Evolutionary conservation across 2,113 vertebrate species (phyloP).

Genomic region (Embiotoca jacksoni): DNA sequence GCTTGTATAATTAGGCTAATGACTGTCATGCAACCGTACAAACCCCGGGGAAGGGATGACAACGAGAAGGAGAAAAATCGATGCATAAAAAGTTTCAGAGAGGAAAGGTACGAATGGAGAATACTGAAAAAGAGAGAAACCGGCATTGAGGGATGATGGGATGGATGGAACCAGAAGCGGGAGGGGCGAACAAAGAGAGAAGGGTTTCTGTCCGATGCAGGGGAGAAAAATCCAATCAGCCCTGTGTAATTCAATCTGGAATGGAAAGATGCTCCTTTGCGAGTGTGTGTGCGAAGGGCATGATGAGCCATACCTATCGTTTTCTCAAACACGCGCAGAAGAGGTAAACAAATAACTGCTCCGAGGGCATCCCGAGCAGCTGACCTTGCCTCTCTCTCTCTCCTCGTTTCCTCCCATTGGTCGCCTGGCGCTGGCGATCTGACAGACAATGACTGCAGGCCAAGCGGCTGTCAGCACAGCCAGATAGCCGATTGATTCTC

Average conservation of each 20-base stretch:
- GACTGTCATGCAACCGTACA: slow-evolving; percentile 65
- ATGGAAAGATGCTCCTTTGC: slow-evolving; percentile 69
- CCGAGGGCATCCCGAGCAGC: slow-evolving; percentile 42
- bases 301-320: slow-evolving; percentile 44
- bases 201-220: slow-evolving; percentile 71
- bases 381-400: slow-evolving; percentile 64
- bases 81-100: slow-evolving; percentile 41
- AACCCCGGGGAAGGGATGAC: slow-evolving; percentile 23
- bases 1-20: slow-evolving; percentile 67
- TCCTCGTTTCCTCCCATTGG: slow-evolving; percentile 48
- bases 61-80: slow-evolving; percentile 31
- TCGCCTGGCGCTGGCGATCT: slow-evolving; percentile 26
- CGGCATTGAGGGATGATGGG: slow-evolving; percentile 26
- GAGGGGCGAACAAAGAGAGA: slow-evolving; percentile 25
- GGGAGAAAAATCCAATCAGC: slow-evolving; percentile 80
- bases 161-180: slow-evolving; percentile 43
- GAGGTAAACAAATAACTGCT: slow-evolving; percentile 65
- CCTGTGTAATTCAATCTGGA: slow-evolving; percentile 75
- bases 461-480: slow-evolving; percentile 22
- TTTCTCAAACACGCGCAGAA: slow-evolving; percentile 25
- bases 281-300: slow-evolving; percentile 41
- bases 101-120: slow-evolving; percentile 31
- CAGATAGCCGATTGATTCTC: slow-evolving; percentile 46
- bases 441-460: slow-evolving; percentile 26
- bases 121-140: slow-evolving; percentile 13